Percentiles rank a stretch among this genome's conserved stretches.
These are phyloP conservation scores for Epizoanthus ramosus DNA, from an alignment of 92 coral and sea anemone genomes.

Conservation along the genomic window DNA sequence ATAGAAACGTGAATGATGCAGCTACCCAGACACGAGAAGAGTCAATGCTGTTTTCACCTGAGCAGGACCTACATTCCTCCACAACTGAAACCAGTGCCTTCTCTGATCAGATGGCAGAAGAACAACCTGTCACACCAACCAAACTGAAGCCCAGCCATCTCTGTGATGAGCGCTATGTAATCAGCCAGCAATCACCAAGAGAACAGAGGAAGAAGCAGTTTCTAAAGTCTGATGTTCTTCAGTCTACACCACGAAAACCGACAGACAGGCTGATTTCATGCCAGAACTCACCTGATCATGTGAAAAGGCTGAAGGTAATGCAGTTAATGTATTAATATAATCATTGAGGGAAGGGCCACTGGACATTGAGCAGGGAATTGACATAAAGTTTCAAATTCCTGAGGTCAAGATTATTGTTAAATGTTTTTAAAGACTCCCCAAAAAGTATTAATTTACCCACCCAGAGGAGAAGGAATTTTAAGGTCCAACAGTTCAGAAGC, in stretches of 20 bases:
- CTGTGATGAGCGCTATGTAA: constrained; percentile 24
- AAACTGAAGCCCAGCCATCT: neutral
- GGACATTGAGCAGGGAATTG: too few relatives aligned
- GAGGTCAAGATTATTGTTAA: too few relatives aligned
- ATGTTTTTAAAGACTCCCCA: too few relatives aligned
- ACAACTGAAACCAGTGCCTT: neutral
- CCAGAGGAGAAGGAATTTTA: too few relatives aligned
- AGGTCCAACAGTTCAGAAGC: too few relatives aligned
- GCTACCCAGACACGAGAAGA: too few relatives aligned
- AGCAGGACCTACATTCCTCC: neutral
- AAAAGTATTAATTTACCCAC: too few relatives aligned
- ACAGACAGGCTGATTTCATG: constrained; percentile 24
- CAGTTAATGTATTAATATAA: neutral
- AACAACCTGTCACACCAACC: constrained; percentile 4
- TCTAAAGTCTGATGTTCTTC: neutral
- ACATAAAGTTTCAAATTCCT: too few relatives aligned
- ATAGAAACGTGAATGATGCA: constrained; percentile 41
- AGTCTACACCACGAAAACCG: constrained; percentile 16
- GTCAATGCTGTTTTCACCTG: neutral
- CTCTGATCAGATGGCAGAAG: neutral
- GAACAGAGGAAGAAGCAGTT: constrained; percentile 20
- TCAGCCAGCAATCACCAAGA: constrained; percentile 36
- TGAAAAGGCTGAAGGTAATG: constrained; percentile 31
- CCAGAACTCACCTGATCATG: constrained; percentile 34
- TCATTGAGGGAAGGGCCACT: too few relatives aligned